Base-by-base conservation (phyloP, 2,888 invertebrate species). In the Cryptocephalus moraei region DNA sequence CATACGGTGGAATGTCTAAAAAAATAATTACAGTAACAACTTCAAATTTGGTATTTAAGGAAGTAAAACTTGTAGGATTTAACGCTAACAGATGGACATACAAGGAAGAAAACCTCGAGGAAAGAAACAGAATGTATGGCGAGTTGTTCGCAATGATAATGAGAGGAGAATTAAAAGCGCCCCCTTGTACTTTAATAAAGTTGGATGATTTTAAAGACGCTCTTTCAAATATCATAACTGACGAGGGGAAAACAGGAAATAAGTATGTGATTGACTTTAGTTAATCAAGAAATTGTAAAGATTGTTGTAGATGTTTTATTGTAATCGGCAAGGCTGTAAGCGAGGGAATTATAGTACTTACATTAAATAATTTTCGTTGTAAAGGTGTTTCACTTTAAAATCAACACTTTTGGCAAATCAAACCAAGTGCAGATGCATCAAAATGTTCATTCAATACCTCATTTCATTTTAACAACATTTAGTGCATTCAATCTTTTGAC, bases 1-100 rank as follows among this genome's bases (percentile, higher is more conserved):
- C 95, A 9, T 96, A 96, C 67, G 97, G 97, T 4, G 91, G 89
- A 42, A 96, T 97, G 84, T 91, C 90, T 1, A 78, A 86, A 53
- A 82, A 91, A 59, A 95, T 96, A 0, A 77, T 93, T 0, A 80
- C 78, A 14, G 82, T 91, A 33, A 84, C 90, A 10, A 86, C 89
- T 0, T 83, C 86, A 0, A 78, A 83, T 10, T 75, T 88, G 36
- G 86, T 92, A 54, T 95, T 97, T 62, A 85, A 85, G 65, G 85
- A 96, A 69, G 74, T 90, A 33, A 69, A 73, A 10, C 77, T 91
- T 39, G 71, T 75, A 58, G 95, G 90, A 47, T 97, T 89, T 69
- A 91, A 94, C 91, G 86, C 95, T 81, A 82, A 84, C 0, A 74
- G 82, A 34, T 97, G 96, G 96, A 80, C 82, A 47, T 74, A 74